A percentile compares a stretch with the other conserved stretches of the same genome.
Conservation (phyloP, 1,140 invertebrate genomes). For the Tenebrio molitor region DNA sequence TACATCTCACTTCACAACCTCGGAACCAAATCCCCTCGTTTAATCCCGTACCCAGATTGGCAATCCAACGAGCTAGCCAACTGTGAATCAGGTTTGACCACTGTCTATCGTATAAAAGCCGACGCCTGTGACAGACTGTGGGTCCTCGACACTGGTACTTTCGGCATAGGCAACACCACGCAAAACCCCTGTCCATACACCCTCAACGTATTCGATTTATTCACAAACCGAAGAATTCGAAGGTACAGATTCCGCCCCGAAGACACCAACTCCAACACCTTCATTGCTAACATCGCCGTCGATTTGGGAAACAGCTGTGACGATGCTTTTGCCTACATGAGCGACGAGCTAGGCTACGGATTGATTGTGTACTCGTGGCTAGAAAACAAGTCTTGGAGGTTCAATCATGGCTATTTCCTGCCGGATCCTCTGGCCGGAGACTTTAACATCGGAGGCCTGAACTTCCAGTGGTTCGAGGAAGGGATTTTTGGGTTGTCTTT, state of each 20-base stretch:
- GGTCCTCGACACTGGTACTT: conserved; percentile 86
- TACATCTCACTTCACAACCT: conserved; percentile 78
- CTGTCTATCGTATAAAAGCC: conserved; percentile 80
- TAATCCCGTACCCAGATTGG: conserved; percentile 84
- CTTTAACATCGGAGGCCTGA: conserved; percentile 82
- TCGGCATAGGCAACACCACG: conserved; percentile 81
- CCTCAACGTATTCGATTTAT: conserved; percentile 82
- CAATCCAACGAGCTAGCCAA: conserved; percentile 80
- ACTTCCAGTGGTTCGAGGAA: conserved; percentile 85
- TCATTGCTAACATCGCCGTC: conserved; percentile 86
- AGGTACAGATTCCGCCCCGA: conserved; percentile 78
- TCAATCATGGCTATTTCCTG: conserved; percentile 81
- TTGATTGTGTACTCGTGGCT: conserved; percentile 83
- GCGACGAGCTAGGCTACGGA: conserved; percentile 85
- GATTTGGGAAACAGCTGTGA: conserved; percentile 82
- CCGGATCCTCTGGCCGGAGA: conserved; percentile 84
- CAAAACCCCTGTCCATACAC: conserved; percentile 77
- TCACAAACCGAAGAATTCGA: conserved; percentile 78
- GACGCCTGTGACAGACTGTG: conserved; percentile 84
- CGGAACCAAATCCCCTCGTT: conserved; percentile 75
- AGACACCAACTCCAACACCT: conserved; percentile 81
- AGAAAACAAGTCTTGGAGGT: conserved; percentile 82
- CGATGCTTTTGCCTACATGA: conserved; percentile 84
- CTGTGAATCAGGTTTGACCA: conserved; percentile 80
- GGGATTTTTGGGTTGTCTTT: conserved; percentile 85